Conservation (phyloP, 2,113 vertebrate genomes). For the Eublepharis macularius region DNA sequence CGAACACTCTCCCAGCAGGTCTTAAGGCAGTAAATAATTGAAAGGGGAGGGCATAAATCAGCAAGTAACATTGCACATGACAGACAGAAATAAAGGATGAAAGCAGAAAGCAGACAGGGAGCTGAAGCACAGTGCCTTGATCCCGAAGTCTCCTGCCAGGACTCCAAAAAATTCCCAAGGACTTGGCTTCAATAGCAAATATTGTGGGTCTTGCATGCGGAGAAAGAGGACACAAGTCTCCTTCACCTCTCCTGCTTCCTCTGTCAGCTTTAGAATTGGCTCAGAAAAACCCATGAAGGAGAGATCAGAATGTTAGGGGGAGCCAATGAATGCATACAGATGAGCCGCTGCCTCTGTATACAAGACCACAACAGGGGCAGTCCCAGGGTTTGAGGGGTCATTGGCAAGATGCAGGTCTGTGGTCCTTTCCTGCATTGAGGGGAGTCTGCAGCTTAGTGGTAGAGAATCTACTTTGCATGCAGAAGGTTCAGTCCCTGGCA, state of each 20-base stretch:
- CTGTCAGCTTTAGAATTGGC: neutral
- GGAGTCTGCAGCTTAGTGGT: no score
- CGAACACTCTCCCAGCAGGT: slow-evolving; percentile 13
- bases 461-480: no score
- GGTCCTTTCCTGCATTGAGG: no score
- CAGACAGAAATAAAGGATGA: slow-evolving; percentile 36
- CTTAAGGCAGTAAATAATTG: slow-evolving; percentile 61
- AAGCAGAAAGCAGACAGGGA: slow-evolving; percentile 41
- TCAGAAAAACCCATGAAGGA: neutral
- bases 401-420: no score
- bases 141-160: neutral
- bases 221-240: neutral
- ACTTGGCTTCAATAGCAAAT: neutral
- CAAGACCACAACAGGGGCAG: no score
- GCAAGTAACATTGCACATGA: slow-evolving; percentile 36
- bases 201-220: neutral
- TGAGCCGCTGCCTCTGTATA: no score
- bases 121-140: neutral
- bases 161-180: slow-evolving; percentile 2
- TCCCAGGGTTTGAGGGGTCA: no score
- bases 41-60: slow-evolving; percentile 49
- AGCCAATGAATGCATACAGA: no score
- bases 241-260: neutral
- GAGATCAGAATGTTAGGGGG: neutral
- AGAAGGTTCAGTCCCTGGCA: no score